phyloP scores from a whole-genome alignment of 1,140 invertebrate genomes.

The Trichonephila clavipes region DNA sequence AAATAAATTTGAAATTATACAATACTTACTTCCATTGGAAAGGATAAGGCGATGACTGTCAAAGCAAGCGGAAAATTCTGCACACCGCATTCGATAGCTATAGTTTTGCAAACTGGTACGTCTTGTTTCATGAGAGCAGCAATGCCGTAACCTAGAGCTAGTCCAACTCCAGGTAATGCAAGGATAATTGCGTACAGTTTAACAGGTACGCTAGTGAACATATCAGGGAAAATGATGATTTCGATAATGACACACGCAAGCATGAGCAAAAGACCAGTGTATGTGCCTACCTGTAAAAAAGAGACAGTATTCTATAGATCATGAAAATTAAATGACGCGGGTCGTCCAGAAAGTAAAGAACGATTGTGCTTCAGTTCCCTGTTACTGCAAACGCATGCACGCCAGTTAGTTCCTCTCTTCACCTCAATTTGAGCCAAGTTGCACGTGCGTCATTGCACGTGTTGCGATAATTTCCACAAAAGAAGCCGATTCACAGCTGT shows the following conservation, averaged over 20 bases:
- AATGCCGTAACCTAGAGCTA: conserved; percentile 80
- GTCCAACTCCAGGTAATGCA: conserved; percentile 80
- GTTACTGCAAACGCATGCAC: too few species aligned
- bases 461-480: too few species aligned
- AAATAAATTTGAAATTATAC: neutral
- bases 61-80: conserved; percentile 81
- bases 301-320: neutral
- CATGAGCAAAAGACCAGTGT: conserved; percentile 77
- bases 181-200: conserved; percentile 79
- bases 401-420: too few species aligned
- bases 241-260: conserved; percentile 77
- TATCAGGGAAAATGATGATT: conserved; percentile 78
- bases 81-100: conserved; percentile 81
- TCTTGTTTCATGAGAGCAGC: conserved; percentile 79
- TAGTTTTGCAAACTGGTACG: conserved; percentile 79
- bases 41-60: conserved; percentile 79
- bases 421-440: too few species aligned
- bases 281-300: conserved; percentile 76
- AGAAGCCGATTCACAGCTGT: too few species aligned
- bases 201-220: conserved; percentile 80
- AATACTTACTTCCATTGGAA: conserved; percentile 77
- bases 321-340: too few species aligned
- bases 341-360: too few species aligned
- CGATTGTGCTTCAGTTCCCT: too few species aligned
- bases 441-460: too few species aligned